Base-by-base conservation (phyloP, 2,888 invertebrate genomes). In the Hydroisotoma schaefferi region DNA sequence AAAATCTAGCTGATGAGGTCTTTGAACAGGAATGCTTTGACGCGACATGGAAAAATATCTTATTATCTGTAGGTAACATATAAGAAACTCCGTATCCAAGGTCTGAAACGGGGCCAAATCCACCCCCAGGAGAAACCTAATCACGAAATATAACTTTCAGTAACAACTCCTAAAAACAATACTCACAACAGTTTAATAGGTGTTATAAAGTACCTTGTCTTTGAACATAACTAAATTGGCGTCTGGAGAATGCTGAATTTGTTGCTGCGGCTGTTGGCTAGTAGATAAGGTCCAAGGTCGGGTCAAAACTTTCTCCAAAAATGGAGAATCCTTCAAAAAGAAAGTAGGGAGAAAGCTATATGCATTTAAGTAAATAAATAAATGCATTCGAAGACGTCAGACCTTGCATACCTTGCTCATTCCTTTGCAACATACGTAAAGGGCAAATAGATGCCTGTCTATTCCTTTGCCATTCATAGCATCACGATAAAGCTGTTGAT, bases 181-280 rank as follows among this genome's bases (percentile, higher is more conserved):
- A n/a, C n/a, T n/a, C n/a, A n/a, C n/a, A n/a, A n/a, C n/a, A n/a
- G n/a, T n/a, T n/a, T n/a, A 33, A 15, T 10, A 33, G 15, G 33
- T 33, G 15, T 10, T 33, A 33, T 33, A 33, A 33, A 15, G 15
- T 73, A 79, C 79, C 75, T 75, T 78, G 61, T 78, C 75, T 51
- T 74, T 71, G 70, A 76, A 79, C 27, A 76, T 69, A 4, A 76
- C 76, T 15, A 76, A 68, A 68, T 77, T 78, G 65, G 76, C 75
- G 72, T 79, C 77, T 55, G 74, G 77, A 44, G 71, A 72, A 59
- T 74, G 68, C n/a, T 75, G 71, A 48, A 78, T 75, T 72, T 80
- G 80, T 61, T 79, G 79, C 65, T 80, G 80, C 2, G 80, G 80
- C 60, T 78, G 78, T 65, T 80, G 80, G 69, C 78, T 79, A n/a